Evolutionary conservation across 2,888 invertebrate species (phyloP), one percentile per base, ranked within the genome.

Genomic region (Metallyticus violacea): DNA sequence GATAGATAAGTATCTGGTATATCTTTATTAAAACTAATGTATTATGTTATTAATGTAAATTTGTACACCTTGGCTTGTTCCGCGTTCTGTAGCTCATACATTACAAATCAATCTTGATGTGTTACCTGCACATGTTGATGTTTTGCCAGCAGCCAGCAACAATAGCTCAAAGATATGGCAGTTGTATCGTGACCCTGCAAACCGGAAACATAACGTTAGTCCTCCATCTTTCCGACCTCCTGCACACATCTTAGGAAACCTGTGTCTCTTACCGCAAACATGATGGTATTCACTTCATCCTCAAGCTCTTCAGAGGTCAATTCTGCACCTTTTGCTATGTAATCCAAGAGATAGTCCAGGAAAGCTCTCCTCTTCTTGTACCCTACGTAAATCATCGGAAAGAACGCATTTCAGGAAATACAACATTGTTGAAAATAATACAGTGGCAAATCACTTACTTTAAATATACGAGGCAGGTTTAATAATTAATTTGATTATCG

Each of bases 151-250:
- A 90, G 87, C 3, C 89, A 88, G 22, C 90, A 88, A 62, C 89
- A 88, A 86, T 90, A 90, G 62, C 89, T 89, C 29, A 89, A 85
- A 22, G 90, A 89, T 7, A 90, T 87, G 6, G 90, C 90, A 27
- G 90, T 90, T 3, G 91, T 91, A 85, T 91, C 91, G 77, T 89
- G 89, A 1, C 90, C 90, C 90, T 90, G 86, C 6, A 77, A 26
- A 9, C 9, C 6, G 6, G 9, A 15, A 62, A 62, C 15, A 62
- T 0, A 62, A 15, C 1, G 3, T 62, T 15, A 62, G 15, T 62
- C 3, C 3, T 40, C 15, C 0, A 15, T 62, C 0, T 9, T 1
- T 62, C 15, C 2, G 9, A 4, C 3, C 40, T 62, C 22, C 6
- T 62, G 30, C 6, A 4, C 1, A 2, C 40, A 7, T 40, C 3